These are phyloP conservation scores for Leistus spinibarbis DNA, from an alignment of 2,888 invertebrate genomes.

Conservation along the genomic window DNA sequence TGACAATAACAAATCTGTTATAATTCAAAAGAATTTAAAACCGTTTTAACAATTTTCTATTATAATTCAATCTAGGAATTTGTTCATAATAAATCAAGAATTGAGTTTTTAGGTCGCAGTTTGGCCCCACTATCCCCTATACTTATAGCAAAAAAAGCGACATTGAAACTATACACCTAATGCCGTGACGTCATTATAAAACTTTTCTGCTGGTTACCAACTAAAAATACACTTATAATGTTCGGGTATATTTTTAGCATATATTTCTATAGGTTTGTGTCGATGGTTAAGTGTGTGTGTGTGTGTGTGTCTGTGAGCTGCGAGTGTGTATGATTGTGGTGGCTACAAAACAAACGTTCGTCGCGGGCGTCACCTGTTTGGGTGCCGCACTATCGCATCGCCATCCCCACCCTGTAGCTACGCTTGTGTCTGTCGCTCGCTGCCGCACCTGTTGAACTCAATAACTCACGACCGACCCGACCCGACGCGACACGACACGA, in stretches of 20 bases:
- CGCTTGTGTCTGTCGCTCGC: background rate
- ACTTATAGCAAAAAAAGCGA: constrained; percentile 24
- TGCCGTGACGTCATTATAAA: constrained; percentile 34
- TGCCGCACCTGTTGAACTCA: constrained; percentile 27
- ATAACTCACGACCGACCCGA: background rate
- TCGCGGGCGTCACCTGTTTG: constrained; percentile 14
- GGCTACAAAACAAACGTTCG: constrained; percentile 16
- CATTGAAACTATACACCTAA: constrained; percentile 35
- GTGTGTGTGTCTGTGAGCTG: constrained; percentile 7
- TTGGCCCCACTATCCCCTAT: no score
- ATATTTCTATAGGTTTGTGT: background rate
- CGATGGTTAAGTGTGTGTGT: background rate
- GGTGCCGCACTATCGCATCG: constrained; percentile 15
- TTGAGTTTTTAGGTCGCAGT: no score
- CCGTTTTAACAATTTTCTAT: no score
- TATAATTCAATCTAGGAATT: no score
- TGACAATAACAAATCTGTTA: no score
- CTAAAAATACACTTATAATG: constrained; percentile 38
- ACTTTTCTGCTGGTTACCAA: constrained; percentile 21
- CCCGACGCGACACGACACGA: background rate
- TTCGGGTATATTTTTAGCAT: constrained; percentile 12
- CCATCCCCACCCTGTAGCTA: background rate
- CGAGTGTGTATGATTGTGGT: constrained; percentile 9
- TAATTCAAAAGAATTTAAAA: no score
- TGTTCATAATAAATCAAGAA: no score